phyloP scores from a whole-genome alignment of 2,888 invertebrate genomes.

The Dasypogon diadema region DNA sequence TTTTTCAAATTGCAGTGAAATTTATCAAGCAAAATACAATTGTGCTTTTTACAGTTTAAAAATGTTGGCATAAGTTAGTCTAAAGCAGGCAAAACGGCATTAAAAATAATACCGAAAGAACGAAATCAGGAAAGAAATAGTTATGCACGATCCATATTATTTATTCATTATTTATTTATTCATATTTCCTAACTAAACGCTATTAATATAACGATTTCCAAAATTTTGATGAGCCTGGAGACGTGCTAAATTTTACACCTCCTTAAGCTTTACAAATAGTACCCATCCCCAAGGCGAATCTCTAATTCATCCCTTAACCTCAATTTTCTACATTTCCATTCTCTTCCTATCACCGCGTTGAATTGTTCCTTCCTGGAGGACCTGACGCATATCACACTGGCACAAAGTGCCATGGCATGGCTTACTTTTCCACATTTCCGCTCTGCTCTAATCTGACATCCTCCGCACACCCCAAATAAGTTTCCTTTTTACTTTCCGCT shows the following conservation, averaged over 20 bases:
- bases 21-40: too few species aligned
- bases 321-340: constrained; percentile 8
- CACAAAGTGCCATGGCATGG: constrained; percentile 9
- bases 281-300: constrained; percentile 14
- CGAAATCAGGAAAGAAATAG: too few species aligned
- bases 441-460: constrained; percentile 18
- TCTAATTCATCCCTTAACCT: constrained; percentile 37
- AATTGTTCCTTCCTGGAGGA: constrained; percentile 37
- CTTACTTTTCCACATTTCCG: constrained; percentile 1
- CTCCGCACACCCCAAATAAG: not conserved
- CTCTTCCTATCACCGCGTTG: not conserved
- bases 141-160: too few species aligned
- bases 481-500: not conserved
- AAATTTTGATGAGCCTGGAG: not conserved
- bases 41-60: too few species aligned
- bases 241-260: not conserved
- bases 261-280: not conserved
- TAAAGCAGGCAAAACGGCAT: too few species aligned
- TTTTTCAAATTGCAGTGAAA: too few species aligned
- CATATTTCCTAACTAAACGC: too few species aligned
- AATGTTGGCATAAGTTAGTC: too few species aligned
- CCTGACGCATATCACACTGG: constrained; percentile 4
- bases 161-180: too few species aligned
- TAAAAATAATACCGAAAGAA: too few species aligned
- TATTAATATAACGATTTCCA: not conserved